phyloP scores from a whole-genome alignment of 1,140 invertebrate species.

The Temnothorax curvispinosus region DNA sequence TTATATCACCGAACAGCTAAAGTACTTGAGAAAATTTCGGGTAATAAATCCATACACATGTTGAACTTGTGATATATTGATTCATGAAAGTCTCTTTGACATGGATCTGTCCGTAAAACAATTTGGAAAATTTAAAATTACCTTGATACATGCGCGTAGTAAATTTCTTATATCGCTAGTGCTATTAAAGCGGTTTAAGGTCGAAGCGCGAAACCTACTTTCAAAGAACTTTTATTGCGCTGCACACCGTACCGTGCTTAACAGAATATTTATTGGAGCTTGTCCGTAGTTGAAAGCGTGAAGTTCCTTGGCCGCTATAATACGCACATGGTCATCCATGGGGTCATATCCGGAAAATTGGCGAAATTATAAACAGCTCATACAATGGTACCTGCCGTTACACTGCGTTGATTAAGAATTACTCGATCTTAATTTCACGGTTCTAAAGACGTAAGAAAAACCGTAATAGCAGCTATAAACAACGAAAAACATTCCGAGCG shows the following conservation, averaged over 20 bases:
- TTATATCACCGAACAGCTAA: background rate
- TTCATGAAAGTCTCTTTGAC: slow-evolving; percentile 37
- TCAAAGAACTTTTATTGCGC: slow-evolving; percentile 15
- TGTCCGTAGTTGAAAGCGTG: slow-evolving; percentile 48
- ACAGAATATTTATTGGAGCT: slow-evolving; percentile 58
- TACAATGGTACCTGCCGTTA: background rate
- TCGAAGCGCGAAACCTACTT: slow-evolving; percentile 32
- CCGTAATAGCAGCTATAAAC: background rate
- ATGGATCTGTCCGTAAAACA: slow-evolving; percentile 10
- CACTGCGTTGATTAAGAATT: background rate
- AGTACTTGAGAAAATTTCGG: background rate
- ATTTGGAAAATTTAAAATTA: background rate
- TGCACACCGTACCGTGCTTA: slow-evolving; percentile 17
- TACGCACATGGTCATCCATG: slow-evolving; percentile 4
- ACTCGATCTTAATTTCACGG: slow-evolving; percentile 55
- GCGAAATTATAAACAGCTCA: slow-evolving; percentile 1
- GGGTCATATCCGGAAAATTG: slow-evolving; percentile 49
- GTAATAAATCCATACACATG: background rate
- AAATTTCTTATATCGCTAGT: background rate
- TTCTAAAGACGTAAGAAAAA: slow-evolving; percentile 8
- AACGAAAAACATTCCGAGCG: background rate
- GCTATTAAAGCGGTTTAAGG: slow-evolving; percentile 22
- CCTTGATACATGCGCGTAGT: background rate
- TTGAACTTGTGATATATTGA: slow-evolving; percentile 38
- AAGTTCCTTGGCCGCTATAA: slow-evolving; percentile 27